Conservation (phyloP, 2,888 invertebrate genomes). For the Ormyrus rosae region DNA sequence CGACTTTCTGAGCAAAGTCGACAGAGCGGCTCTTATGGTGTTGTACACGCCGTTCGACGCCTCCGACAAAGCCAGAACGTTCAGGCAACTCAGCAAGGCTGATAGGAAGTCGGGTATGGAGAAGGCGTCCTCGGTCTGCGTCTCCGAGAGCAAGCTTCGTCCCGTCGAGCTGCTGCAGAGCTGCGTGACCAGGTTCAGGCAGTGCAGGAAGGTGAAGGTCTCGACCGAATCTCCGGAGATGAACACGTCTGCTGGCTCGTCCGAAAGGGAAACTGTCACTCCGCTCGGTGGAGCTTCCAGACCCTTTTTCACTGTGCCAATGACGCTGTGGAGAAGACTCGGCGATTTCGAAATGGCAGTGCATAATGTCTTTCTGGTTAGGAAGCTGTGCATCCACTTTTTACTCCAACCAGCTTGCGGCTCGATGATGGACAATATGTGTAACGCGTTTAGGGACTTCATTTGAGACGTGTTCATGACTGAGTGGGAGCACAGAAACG, state of each 20-base stretch:
- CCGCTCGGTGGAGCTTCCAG: constrained; percentile 62
- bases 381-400: constrained; percentile 69
- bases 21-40: constrained; percentile 64
- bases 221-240: constrained; percentile 70
- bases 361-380: constrained; percentile 66
- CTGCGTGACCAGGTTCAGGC: constrained; percentile 68
- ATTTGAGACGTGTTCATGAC: constrained; percentile 57
- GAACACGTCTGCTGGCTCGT: constrained; percentile 68
- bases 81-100: constrained; percentile 64
- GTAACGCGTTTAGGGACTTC: constrained; percentile 65
- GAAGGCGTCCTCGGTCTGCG: constrained; percentile 61
- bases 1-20: constrained; percentile 65
- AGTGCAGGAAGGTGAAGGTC: constrained; percentile 70
- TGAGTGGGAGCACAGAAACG: constrained; percentile 63
- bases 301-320: constrained; percentile 62
- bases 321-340: constrained; percentile 64
- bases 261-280: constrained; percentile 64
- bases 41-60: constrained; percentile 68
- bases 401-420: constrained; percentile 70
- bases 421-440: constrained; percentile 70
- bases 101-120: constrained; percentile 65
- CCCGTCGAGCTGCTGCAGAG: constrained; percentile 66
- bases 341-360: constrained; percentile 67
- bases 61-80: constrained; percentile 64
- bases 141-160: constrained; percentile 65